phyloP scores from a whole-genome alignment of 2,888 invertebrate species.

The Saturnia japonica region DNA sequence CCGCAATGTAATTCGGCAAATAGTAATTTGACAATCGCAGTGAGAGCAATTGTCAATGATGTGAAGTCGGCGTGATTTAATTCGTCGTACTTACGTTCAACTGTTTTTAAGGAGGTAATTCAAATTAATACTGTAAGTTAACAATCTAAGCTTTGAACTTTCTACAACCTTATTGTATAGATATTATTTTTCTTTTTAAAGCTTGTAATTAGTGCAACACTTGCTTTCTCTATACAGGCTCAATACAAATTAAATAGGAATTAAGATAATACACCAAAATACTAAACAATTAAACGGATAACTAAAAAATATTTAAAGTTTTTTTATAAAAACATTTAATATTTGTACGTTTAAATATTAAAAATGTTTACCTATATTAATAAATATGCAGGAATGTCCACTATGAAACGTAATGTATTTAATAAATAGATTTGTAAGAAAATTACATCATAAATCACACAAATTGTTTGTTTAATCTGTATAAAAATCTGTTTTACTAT shows the following conservation, averaged over 20 bases:
- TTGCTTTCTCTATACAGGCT: not conserved
- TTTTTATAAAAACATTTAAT: no score
- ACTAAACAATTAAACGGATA: no score
- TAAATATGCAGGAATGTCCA: no score
- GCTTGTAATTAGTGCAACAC: not conserved
- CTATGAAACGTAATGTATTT: no score
- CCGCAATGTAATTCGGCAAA: conserved; percentile 44
- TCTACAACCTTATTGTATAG: conserved; percentile 35
- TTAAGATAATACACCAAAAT: not conserved
- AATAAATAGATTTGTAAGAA: no score
- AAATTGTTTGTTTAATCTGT: no score
- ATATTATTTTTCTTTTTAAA: conserved; percentile 7
- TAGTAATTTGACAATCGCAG: conserved; percentile 57
- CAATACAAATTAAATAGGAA: not conserved
- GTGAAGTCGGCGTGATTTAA: conserved; percentile 48
- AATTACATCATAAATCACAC: no score
- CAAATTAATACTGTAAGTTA: conserved; percentile 56
- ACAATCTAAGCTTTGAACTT: conserved; percentile 39
- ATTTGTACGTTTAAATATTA: no score
- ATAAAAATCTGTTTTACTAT: no score
- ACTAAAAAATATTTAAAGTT: no score
- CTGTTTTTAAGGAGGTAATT: conserved; percentile 49
- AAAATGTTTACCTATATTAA: no score
- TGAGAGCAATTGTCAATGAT: conserved; percentile 48
- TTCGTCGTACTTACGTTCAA: conserved; percentile 50